phyloP scores from a whole-genome alignment of 2,113 vertebrate genomes.

The Seriola dumerili region DNA sequence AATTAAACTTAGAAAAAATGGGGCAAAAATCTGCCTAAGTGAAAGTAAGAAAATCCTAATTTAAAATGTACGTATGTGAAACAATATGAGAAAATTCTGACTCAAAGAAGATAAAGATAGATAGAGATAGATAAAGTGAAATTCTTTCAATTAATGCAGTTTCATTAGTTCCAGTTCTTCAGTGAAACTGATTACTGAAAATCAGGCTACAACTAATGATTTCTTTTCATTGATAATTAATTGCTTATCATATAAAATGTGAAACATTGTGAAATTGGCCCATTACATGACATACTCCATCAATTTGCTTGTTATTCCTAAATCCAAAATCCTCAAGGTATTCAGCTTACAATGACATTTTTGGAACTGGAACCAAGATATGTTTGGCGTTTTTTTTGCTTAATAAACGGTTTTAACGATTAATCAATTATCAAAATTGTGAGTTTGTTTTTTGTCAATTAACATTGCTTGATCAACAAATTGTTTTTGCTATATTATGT shows the following conservation, averaged over 20 bases:
- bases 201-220: neutral
- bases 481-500: no score
- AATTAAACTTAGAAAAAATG: neutral
- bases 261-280: neutral
- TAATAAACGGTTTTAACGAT: no score
- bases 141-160: neutral
- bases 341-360: no score
- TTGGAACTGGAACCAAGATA: no score
- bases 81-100: slow-evolving; percentile 4
- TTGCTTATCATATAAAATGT: neutral
- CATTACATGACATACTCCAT: no score
- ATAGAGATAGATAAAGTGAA: neutral
- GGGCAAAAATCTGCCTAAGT: neutral
- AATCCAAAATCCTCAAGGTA: neutral
- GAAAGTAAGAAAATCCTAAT: slow-evolving; percentile 3
- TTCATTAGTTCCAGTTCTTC: neutral
- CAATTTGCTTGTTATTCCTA: no score
- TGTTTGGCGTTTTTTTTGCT: no score
- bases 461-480: no score
- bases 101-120: neutral
- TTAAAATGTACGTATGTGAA: slow-evolving; percentile 2
- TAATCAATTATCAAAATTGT: no score
- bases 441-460: no score
- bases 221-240: neutral
- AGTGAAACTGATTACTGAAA: neutral